phyloP scores from a whole-genome alignment of 2,888 invertebrate species.

The Drosophila austrosaltans region DNA sequence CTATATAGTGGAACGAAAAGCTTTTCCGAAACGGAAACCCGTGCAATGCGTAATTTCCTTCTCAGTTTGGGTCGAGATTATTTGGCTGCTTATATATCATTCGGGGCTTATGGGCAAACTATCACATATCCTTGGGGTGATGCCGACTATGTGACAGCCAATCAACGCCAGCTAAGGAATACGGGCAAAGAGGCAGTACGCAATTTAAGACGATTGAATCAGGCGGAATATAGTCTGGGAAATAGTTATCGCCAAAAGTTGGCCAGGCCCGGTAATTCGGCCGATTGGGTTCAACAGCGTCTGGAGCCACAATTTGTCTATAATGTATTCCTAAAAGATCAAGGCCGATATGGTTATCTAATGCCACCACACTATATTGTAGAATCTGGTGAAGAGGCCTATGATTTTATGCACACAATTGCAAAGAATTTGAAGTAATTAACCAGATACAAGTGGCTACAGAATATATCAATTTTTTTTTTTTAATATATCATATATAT shows the following conservation, averaged over 20 bases:
- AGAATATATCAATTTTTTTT: not conserved
- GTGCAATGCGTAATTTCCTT: conserved; percentile 85
- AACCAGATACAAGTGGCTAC: too few relatives aligned
- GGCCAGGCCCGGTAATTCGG: conserved; percentile 80
- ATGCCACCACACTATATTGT: conserved; percentile 81
- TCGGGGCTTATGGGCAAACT: conserved; percentile 85
- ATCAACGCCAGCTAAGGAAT: conserved; percentile 69
- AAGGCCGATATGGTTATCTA: conserved; percentile 82
- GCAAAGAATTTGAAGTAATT: conserved; percentile 64
- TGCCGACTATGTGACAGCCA: conserved; percentile 79
- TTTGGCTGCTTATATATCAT: conserved; percentile 77
- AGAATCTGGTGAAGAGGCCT: conserved; percentile 81
- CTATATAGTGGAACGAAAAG: conserved; percentile 90
- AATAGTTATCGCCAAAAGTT: conserved; percentile 79
- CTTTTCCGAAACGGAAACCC: conserved; percentile 94
- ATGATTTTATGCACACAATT: conserved; percentile 78
- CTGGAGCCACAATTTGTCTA: conserved; percentile 79
- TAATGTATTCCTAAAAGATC: conserved; percentile 80
- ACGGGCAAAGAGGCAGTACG: conserved; percentile 71
- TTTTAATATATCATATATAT: not conserved
- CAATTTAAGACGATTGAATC: conserved; percentile 75
- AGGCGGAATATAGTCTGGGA: conserved; percentile 80
- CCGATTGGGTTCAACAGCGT: conserved; percentile 80
- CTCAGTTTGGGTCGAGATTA: conserved; percentile 72
- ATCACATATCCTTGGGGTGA: conserved; percentile 83